phyloP scores from a whole-genome alignment of 2,113 vertebrate genomes.

The Edolisoma coerulescens region DNA sequence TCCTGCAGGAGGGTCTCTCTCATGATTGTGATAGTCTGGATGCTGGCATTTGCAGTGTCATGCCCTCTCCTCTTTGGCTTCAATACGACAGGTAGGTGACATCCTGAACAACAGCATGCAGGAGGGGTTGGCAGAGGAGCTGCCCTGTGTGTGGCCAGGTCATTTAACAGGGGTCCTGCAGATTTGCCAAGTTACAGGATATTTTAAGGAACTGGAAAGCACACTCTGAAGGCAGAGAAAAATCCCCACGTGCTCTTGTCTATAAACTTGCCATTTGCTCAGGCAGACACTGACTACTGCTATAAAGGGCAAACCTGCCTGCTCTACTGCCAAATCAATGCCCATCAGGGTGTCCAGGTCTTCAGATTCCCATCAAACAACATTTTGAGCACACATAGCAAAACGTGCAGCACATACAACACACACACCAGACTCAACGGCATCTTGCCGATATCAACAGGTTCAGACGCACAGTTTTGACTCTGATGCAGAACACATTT shows the following conservation, averaged over 20 bases:
- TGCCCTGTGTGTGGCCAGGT: background rate
- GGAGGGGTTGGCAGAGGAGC: background rate
- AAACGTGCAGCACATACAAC: background rate
- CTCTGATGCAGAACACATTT: background rate
- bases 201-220: background rate
- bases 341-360: background rate
- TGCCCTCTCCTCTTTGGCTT: constrained; percentile 93
- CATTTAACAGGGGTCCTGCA: background rate
- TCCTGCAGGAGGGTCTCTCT: constrained; percentile 87
- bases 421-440: background rate
- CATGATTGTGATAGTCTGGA: constrained; percentile 89
- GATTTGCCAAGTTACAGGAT: background rate
- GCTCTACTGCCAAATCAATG: background rate
- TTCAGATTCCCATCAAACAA: background rate
- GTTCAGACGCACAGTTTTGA: background rate
- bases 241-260: background rate
- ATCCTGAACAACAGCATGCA: fast-evolving
- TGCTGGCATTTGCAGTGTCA: constrained; percentile 88
- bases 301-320: background rate
- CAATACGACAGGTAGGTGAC: constrained; percentile 89
- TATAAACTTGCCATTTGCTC: background rate
- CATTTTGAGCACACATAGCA: background rate
- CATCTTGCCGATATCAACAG: background rate
- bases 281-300: background rate
- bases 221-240: background rate